These are phyloP conservation scores for Hirundo rustica DNA, from an alignment of 2,797 vertebrate genomes.

Conservation along the genomic window DNA sequence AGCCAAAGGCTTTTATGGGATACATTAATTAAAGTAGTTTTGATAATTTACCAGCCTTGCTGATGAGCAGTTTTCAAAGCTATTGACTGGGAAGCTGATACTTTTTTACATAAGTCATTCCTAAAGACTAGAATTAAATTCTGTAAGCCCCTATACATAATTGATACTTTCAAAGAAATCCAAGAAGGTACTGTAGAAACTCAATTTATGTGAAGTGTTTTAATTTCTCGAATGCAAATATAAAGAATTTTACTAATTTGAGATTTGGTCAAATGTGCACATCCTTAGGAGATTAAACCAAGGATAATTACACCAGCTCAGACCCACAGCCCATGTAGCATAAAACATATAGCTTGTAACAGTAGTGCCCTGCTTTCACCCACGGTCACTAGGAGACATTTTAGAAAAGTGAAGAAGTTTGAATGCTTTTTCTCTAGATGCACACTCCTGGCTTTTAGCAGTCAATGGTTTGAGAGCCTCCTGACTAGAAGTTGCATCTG, in stretches of 20 bases:
- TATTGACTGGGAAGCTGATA: not conserved
- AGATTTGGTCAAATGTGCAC: not conserved
- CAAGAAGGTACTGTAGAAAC: not conserved
- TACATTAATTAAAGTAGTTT: not conserved
- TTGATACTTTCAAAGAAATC: not conserved
- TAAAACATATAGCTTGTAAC: not conserved
- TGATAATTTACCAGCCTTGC: constrained; percentile 11
- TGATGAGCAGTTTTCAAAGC: constrained; percentile 25
- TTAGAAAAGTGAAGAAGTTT: not conserved
- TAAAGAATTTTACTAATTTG: not conserved
- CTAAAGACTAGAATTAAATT: not conserved
- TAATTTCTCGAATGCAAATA: not conserved
- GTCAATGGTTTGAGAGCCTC: not conserved
- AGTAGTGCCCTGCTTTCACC: not conserved
- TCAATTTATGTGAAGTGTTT: not conserved
- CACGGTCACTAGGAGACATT: fast-evolving
- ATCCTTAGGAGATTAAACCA: not conserved
- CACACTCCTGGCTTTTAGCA: not conserved
- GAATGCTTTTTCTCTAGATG: not conserved
- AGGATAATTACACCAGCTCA: not conserved
- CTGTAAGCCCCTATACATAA: not conserved
- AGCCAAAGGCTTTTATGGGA: constrained; percentile 23
- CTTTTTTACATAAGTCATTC: not conserved
- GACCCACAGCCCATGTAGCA: not conserved
- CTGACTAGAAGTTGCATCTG: not conserved